Evolutionary conservation across 2,888 invertebrate genomes (phyloP).

Genomic region (Amaurobius ferox): DNA sequence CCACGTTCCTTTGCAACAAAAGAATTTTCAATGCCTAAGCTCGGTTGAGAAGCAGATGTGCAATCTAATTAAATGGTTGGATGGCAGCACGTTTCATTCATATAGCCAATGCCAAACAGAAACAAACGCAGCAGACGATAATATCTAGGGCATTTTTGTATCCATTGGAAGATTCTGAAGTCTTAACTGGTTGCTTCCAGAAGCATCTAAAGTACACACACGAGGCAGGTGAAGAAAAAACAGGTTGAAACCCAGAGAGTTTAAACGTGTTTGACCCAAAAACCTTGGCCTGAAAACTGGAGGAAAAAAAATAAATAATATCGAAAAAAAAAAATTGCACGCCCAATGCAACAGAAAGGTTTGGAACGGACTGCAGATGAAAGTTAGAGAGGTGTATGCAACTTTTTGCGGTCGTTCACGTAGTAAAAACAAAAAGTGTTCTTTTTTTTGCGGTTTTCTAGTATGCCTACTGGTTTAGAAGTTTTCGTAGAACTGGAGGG

Average conservation of each 20-base stretch:
- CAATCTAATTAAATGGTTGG: background rate
- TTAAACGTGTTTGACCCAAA: slow-evolving; percentile 65
- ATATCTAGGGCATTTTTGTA: slow-evolving; percentile 5
- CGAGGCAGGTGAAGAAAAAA: background rate
- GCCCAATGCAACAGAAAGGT: background rate
- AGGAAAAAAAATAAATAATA: slow-evolving; percentile 20
- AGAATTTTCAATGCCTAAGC: background rate
- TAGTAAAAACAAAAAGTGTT: slow-evolving; percentile 12
- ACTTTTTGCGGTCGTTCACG: slow-evolving; percentile 48
- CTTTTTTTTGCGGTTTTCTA: slow-evolving; percentile 22
- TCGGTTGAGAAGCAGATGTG: background rate
- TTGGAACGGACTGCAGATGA: slow-evolving; percentile 27
- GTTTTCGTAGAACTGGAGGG: slow-evolving; percentile 28
- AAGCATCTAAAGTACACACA: background rate
- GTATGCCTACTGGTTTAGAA: slow-evolving; percentile 39
- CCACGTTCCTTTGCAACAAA: background rate
- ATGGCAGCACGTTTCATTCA: background rate
- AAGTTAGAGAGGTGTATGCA: slow-evolving; percentile 21
- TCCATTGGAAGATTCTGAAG: background rate
- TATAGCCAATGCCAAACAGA: background rate
- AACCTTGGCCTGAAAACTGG: slow-evolving; percentile 68
- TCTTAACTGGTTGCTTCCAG: background rate
- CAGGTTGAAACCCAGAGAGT: slow-evolving; percentile 30
- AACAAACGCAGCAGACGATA: background rate
- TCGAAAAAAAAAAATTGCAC: slow-evolving; percentile 28